Base-by-base conservation (phyloP, 2,888 invertebrate species). In the Philereme vetulata region DNA sequence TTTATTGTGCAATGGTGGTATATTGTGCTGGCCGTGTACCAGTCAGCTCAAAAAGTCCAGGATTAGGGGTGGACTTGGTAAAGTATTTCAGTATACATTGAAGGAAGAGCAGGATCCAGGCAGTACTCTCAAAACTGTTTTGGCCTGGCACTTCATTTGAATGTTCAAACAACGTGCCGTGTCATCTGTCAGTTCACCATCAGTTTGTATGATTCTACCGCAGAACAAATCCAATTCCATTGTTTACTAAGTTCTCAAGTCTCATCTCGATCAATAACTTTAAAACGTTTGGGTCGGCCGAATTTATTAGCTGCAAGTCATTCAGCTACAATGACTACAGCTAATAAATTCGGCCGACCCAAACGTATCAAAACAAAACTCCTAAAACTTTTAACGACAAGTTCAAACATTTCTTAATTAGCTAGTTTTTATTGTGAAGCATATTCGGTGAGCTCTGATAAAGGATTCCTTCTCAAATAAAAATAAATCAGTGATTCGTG, bases 401-500 rank as follows among this genome's bases (percentile, higher is more conserved):
- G 82, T 79, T 78, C 82, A 79, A 84, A 88, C 88, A 88, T 89
- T 90, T 89, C 87, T 90, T 91, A 91, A 90, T 91, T 91, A 90
- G 87, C 79, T 80, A 78, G 79, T 86, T 90, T 90, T 90, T 88
- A 88, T 86, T 85, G 81, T 78, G 84, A 85, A 85, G 87, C 90
- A 90, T 90, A 90, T 91, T 92, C 90, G 85, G 89, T 90, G 88
- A 90, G 83, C 85, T 82, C 80, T 75, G 84, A 90, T 90, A 92
- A 91, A 89, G 86, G 87, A 75, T 80, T 83, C 88, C 60, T 65
- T 82, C 78, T 86, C 86, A 76, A 89, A 90, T 87, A 90, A 90
- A 87, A 92, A 86, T 87, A 90, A 90, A 88, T 82, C 82, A 76
- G 77, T 84, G 84, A 81, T 80, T 88, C 90, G 90, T 92, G 91